Percentiles rank a stretch among this genome's conserved stretches.
Conservation (phyloP, 2,888 invertebrate genomes). For the Carcina quercana region DNA sequence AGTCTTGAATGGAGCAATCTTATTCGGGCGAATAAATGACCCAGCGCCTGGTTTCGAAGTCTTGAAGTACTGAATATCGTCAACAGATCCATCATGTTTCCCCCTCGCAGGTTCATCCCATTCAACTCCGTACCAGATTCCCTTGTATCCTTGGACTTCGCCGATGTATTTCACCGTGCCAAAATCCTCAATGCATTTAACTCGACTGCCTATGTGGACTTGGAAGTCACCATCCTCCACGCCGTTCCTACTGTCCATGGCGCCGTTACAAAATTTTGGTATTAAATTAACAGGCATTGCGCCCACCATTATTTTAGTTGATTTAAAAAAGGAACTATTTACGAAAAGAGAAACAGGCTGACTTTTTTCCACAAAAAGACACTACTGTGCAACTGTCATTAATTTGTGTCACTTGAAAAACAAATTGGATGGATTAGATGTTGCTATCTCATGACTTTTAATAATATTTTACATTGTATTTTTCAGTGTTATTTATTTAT, state of each 20-base stretch:
- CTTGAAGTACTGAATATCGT: constrained; percentile 87
- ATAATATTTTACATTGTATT: too few relatives aligned
- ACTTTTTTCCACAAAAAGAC: constrained; percentile 37
- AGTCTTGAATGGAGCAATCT: constrained; percentile 82
- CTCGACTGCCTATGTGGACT: constrained; percentile 62
- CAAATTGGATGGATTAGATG: constrained; percentile 3
- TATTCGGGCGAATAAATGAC: constrained; percentile 90
- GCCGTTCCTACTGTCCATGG: constrained; percentile 68
- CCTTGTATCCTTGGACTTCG: constrained; percentile 79
- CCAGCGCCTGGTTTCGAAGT: constrained; percentile 86
- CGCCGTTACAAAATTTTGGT: constrained; percentile 69
- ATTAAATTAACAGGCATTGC: constrained; percentile 71
- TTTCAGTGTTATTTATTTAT: too few relatives aligned
- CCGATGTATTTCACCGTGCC: constrained; percentile 84
- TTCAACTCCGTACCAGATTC: constrained; percentile 95
- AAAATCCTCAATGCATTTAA: constrained; percentile 58
- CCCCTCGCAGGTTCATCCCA: constrained; percentile 94
- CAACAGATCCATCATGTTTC: constrained; percentile 92
- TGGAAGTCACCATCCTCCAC: constrained; percentile 57
- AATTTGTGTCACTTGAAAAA: constrained; percentile 9
- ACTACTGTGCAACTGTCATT: constrained; percentile 31
- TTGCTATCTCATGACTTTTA: constrained; percentile 1
- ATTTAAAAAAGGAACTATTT: constrained; percentile 65
- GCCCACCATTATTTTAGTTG: constrained; percentile 67
- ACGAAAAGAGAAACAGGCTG: constrained; percentile 61